Percentiles rank a stretch among this genome's conserved stretches.
Conservation (phyloP, 2,888 invertebrate genomes). For the Agonopterix arenella region DNA sequence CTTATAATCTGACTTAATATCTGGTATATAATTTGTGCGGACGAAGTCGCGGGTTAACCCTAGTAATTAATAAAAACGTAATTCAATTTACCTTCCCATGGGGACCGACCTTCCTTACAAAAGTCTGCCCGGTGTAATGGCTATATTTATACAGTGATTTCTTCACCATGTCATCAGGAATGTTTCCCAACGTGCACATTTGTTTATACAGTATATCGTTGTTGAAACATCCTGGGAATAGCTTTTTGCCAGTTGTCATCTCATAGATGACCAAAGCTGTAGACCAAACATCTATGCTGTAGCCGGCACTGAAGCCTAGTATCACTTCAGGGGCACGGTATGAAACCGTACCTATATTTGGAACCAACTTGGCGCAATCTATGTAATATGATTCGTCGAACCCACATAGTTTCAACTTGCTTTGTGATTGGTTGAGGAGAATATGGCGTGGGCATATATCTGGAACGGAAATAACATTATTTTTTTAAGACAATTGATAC, state of each 20-base stretch:
- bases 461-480: slow-evolving; percentile 22
- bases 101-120: slow-evolving; percentile 17
- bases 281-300: slow-evolving; percentile 49
- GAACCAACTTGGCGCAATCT: slow-evolving; percentile 5
- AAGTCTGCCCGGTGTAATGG: slow-evolving; percentile 28
- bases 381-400: slow-evolving; percentile 37
- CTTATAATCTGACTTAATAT: no score
- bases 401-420: slow-evolving; percentile 43
- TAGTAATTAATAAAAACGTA: no score
- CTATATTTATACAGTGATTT: slow-evolving; percentile 15
- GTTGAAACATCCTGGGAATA: slow-evolving; percentile 33
- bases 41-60: no score
- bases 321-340: slow-evolving; percentile 56
- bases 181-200: slow-evolving; percentile 29
- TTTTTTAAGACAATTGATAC: not conserved
- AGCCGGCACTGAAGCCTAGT: slow-evolving; percentile 34
- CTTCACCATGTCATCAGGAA: slow-evolving; percentile 32
- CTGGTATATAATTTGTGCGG: no score
- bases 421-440: slow-evolving; percentile 27
- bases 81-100: slow-evolving; percentile 15
- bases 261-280: slow-evolving; percentile 44
- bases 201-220: slow-evolving; percentile 42
- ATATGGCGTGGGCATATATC: slow-evolving; percentile 54
- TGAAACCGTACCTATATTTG: slow-evolving; percentile 25
- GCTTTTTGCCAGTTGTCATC: slow-evolving; percentile 34